Evolutionary conservation across 2,797 vertebrate genomes (phyloP).

Genomic region (Chloroceryle amazona): DNA sequence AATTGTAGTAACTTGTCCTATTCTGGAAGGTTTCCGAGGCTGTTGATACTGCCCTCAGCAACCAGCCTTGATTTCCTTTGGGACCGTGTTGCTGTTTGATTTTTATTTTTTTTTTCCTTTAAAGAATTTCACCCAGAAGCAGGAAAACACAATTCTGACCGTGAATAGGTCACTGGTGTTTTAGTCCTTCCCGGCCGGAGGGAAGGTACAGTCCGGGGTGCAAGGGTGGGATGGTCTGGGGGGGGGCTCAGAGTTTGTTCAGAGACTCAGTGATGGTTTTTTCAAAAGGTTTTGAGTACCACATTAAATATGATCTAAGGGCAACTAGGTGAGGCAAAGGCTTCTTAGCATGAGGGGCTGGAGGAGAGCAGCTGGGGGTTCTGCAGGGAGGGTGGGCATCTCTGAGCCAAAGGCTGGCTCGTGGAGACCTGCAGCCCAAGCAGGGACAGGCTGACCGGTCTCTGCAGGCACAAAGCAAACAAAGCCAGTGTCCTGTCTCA

Average conservation of each 20-base stretch:
- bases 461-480: too few relatives aligned
- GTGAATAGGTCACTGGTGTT: neutral
- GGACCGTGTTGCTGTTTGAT: neutral
- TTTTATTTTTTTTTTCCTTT: neutral
- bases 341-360: accelerated
- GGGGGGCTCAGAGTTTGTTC: neutral
- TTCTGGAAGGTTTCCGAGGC: neutral
- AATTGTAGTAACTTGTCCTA: neutral
- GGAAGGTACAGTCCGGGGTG: neutral
- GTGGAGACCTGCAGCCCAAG: too few relatives aligned
- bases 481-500: accelerated
- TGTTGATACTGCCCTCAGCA: neutral
- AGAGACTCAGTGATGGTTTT: slow-evolving; percentile 31
- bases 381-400: neutral
- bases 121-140: neutral
- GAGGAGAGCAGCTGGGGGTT: neutral
- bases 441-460: neutral
- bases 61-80: slow-evolving; percentile 1
- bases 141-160: neutral
- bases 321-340: neutral
- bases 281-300: slow-evolving; percentile 58
- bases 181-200: neutral
- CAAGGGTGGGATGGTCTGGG: neutral
- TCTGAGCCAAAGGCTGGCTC: too few relatives aligned
- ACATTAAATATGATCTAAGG: slow-evolving; percentile 66